Conservation (phyloP, 92 coral and sea anemone genomes). For the Porites rus region DNA sequence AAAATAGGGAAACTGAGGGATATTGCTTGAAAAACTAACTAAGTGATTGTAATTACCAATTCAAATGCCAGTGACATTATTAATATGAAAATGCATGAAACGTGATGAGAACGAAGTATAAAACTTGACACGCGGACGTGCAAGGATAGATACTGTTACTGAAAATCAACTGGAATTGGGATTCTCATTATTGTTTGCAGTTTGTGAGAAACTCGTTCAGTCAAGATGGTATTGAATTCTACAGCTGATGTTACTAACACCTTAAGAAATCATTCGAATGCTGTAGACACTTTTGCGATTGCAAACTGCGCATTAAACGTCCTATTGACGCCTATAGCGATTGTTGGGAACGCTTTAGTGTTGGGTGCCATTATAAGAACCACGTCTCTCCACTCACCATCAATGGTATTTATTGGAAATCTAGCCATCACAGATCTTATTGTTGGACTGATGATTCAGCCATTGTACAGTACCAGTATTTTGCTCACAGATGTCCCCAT, state of each 20-base stretch:
- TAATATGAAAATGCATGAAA: too few species aligned
- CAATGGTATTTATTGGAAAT: not conserved
- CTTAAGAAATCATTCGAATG: not conserved
- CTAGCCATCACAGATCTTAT: not conserved
- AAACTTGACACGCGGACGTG: too few species aligned
- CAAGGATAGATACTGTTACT: too few species aligned
- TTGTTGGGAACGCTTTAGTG: not conserved
- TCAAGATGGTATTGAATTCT: not conserved
- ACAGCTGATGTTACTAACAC: not conserved
- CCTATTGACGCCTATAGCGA: not conserved
- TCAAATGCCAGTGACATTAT: too few species aligned
- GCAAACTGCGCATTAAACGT: not conserved
- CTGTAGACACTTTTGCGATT: not conserved
- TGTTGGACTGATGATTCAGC: constrained; percentile 4
- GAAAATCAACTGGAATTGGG: too few species aligned
- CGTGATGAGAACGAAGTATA: too few species aligned
- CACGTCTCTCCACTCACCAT: constrained; percentile 2
- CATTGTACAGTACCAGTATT: not conserved
- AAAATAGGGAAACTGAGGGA: too few species aligned
- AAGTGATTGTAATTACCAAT: too few species aligned
- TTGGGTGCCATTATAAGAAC: not conserved
- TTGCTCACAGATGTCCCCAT: not conserved
- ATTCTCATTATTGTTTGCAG: not conserved
- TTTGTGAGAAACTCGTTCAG: not conserved
- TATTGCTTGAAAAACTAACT: too few species aligned